Conservation (phyloP, 2,888 invertebrate species). For the Diaphora mendica region DNA sequence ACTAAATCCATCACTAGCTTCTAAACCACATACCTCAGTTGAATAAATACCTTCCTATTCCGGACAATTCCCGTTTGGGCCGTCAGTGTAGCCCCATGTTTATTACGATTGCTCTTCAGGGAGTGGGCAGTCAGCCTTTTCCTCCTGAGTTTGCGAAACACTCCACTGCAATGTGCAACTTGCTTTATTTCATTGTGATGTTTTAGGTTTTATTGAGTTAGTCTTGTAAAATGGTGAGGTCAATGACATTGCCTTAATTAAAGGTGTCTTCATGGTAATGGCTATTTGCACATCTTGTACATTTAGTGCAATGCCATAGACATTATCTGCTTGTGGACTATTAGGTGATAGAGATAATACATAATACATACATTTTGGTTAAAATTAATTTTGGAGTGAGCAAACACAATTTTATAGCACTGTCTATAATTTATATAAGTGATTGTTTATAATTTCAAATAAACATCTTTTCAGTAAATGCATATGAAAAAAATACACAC, state of each 20-base stretch:
- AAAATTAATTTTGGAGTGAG: too few species aligned
- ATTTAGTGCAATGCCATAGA: too few species aligned
- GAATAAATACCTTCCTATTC: constrained; percentile 32
- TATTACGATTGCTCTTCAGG: constrained; percentile 65
- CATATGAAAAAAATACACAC: too few species aligned
- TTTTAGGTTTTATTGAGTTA: constrained; percentile 15
- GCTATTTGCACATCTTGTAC: too few species aligned
- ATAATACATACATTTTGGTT: too few species aligned
- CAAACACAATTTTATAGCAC: too few species aligned
- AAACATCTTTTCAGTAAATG: too few species aligned
- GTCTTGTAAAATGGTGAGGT: background rate
- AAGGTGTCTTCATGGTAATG: background rate
- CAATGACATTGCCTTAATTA: background rate
- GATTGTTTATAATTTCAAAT: too few species aligned
- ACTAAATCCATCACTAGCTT: background rate
- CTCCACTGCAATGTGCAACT: constrained; percentile 31
- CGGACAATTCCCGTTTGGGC: constrained; percentile 36
- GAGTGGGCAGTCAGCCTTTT: constrained; percentile 56
- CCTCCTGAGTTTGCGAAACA: constrained; percentile 54
- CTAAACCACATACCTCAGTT: background rate
- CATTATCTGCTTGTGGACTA: too few species aligned
- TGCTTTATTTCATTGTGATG: constrained; percentile 22
- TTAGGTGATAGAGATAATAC: too few species aligned
- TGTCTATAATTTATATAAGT: too few species aligned
- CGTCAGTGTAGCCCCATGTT: constrained; percentile 51